phyloP scores from a whole-genome alignment of 2,113 vertebrate genomes.

The Scatophagus argus region DNA sequence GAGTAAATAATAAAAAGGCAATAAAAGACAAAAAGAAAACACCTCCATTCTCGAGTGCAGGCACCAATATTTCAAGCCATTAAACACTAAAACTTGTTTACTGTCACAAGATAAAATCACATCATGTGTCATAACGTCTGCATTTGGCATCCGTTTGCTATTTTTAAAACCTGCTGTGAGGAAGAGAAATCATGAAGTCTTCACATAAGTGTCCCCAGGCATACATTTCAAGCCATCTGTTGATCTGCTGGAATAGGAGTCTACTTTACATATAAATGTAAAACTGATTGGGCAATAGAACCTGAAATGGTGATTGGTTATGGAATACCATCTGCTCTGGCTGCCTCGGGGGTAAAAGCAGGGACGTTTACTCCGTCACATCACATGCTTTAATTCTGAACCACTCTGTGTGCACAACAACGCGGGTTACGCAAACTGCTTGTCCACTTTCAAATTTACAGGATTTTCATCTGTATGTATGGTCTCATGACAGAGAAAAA shows the following conservation, averaged over 20 bases:
- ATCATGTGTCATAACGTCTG: constrained; percentile 12
- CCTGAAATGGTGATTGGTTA: constrained; percentile 65
- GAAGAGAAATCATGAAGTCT: constrained; percentile 45
- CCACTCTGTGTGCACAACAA: constrained; percentile 19
- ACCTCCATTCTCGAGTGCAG: neutral
- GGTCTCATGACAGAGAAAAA: neutral
- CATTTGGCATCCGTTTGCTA: constrained; percentile 23
- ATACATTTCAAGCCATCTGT: constrained; percentile 69
- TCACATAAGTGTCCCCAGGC: constrained; percentile 56
- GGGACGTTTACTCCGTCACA: constrained; percentile 23
- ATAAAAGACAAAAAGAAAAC: constrained; percentile 16
- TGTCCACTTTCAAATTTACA: neutral
- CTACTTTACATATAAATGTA: constrained; percentile 72
- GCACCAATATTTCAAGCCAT: constrained; percentile 14
- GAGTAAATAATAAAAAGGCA: constrained; percentile 14
- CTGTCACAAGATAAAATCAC: constrained; percentile 22
- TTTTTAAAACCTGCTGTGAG: constrained; percentile 42
- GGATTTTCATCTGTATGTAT: neutral
- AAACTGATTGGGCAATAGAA: constrained; percentile 71
- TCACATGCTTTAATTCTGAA: constrained; percentile 4
- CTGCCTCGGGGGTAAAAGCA: constrained; percentile 8
- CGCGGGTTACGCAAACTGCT: neutral
- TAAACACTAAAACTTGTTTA: constrained; percentile 14
- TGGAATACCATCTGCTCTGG: constrained; percentile 71
- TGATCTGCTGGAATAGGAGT: constrained; percentile 56